Conservation (phyloP, 1,140 invertebrate species). For the Caerostris darwini region DNA sequence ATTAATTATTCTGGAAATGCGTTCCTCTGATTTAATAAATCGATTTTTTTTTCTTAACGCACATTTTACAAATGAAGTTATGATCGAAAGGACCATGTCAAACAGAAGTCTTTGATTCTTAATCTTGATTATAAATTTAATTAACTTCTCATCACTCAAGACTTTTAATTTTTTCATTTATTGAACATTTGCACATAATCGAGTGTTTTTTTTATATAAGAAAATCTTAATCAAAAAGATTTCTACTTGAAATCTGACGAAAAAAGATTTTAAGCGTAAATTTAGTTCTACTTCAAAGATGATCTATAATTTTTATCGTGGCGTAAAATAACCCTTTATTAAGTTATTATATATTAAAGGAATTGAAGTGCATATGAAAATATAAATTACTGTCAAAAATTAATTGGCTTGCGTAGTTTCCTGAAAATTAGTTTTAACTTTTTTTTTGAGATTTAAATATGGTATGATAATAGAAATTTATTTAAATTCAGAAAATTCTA, state of each 20-base stretch:
- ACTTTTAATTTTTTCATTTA: not conserved
- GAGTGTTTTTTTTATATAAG: not conserved
- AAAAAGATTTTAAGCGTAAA: not conserved
- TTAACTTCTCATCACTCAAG: not conserved
- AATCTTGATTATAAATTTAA: not conserved
- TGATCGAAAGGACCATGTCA: not conserved
- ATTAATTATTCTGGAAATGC: constrained; percentile 27
- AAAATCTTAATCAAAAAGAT: not conserved
- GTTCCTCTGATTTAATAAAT: constrained; percentile 25
- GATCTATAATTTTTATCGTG: not conserved
- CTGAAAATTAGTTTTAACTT: too few species aligned
- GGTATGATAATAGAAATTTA: too few species aligned
- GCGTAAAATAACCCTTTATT: not conserved
- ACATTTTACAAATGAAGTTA: not conserved
- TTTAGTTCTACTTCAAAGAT: not conserved
- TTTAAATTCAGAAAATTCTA: too few species aligned
- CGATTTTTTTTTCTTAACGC: not conserved
- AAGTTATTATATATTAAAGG: not conserved
- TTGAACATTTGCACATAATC: not conserved
- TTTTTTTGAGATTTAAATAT: too few species aligned
- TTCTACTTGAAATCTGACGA: not conserved
- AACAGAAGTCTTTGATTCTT: not conserved
- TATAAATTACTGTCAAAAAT: too few species aligned
- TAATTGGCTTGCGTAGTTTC: too few species aligned
- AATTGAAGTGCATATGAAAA: too few species aligned